Evolutionary conservation across 35 echinoderm and acorn worm genomes (phyloP), one percentile per base, ranked within the genome.

Genomic region (Apostichopus californicus): DNA sequence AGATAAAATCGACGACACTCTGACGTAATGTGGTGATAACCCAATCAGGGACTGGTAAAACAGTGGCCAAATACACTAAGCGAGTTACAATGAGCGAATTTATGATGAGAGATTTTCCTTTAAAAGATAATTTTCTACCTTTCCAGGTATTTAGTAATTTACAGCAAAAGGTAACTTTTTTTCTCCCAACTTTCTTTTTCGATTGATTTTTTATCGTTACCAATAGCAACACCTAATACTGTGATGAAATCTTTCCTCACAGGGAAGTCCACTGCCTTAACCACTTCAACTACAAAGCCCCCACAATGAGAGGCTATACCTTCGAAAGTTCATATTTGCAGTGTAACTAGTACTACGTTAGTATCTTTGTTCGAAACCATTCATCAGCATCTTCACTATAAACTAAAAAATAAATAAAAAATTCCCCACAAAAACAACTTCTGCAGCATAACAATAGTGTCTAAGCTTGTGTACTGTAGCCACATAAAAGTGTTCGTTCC

Each of bases 71-170:
- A 57, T 78, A 91, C 9, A 91, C 54, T 7, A 92, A 58, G 6
- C 78, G 54, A 18, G 77, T 61, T 15, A 64, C 25, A 3, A 63
- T 71, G 14, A 91, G 25, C 21, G 46, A 58, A 63, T 80, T 91
- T 22, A 81, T 59, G 9, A 91, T 25, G 2, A 80, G n/a, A 5
- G 78, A 77, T 81, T 91, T 91, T 1, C 90, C 90, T 5, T 79
- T 79, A 22, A 81, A 59, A 1, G 90, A 79, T 5, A 91, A 57
- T 21, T 81, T 91, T 18, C 34, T 24, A 28, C 57, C 57, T 91
- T 91, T 91, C 90, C 86, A 87, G 4, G 15, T 64, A n/a, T 57
- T 24, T 12, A 87, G 59, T 59, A 66, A 8, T n/a, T n/a, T 13
- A n/a, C 58, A 18, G 57, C 90, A 82, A 34, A 1, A 11, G 10